These are phyloP conservation scores for Brachionus rotundiformis DNA, from an alignment of 1,140 invertebrate species.

Conservation along the genomic window DNA sequence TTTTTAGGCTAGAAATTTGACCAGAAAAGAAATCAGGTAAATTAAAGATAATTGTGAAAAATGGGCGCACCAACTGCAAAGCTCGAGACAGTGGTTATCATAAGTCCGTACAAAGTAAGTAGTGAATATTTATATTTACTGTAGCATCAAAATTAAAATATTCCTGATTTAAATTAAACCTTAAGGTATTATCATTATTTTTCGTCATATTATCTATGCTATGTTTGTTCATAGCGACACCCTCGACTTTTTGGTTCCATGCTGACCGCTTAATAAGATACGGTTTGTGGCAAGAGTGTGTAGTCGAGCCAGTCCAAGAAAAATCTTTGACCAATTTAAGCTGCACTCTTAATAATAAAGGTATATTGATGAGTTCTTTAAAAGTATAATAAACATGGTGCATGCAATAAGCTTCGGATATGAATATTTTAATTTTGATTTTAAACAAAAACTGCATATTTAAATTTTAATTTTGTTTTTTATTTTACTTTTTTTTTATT, in stretches of 20 bases:
- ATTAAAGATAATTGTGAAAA: neutral
- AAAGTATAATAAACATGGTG: neutral
- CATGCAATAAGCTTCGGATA: neutral
- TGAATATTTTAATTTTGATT: constrained; percentile 43
- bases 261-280: neutral
- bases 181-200: constrained; percentile 29
- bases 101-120: constrained; percentile 49
- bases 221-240: constrained; percentile 15
- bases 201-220: constrained; percentile 18
- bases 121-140: neutral
- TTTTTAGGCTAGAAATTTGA: neutral
- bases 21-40: neutral
- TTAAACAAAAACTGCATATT: neutral
- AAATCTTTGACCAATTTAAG: neutral
- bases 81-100: constrained; percentile 46
- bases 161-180: neutral
- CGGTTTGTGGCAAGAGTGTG: constrained; percentile 48
- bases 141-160: neutral
- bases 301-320: neutral
- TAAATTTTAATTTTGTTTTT: neutral
- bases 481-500: no score
- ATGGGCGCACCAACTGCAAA: constrained; percentile 51
- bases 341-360: constrained; percentile 32
- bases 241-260: constrained; percentile 50
- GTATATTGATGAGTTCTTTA: constrained; percentile 3